Evolutionary conservation across 1,140 invertebrate species (phyloP).

Genomic region (Magallana gigas): DNA sequence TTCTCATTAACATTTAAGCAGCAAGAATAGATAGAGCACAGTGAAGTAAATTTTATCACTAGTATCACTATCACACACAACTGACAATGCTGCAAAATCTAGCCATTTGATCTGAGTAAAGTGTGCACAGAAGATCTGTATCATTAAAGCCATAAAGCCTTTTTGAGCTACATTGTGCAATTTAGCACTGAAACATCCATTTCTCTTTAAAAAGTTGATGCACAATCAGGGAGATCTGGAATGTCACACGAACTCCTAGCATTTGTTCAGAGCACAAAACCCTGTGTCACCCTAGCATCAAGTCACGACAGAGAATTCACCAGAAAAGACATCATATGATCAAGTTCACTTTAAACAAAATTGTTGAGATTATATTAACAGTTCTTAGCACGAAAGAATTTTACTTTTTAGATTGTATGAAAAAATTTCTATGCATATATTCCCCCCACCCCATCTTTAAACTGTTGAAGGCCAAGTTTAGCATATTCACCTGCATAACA

Average conservation of each 20-base stretch:
- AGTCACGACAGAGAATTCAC: too few species aligned
- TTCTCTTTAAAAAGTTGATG: not conserved
- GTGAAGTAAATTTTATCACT: not conserved
- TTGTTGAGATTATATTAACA: too few species aligned
- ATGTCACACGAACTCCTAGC: constrained; percentile 5
- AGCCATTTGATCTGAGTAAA: constrained; percentile 8
- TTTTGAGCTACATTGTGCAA: not conserved
- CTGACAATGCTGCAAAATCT: not conserved
- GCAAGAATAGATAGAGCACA: too few species aligned
- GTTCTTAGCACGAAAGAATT: too few species aligned
- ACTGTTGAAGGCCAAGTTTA: too few species aligned
- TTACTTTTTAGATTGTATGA: too few species aligned
- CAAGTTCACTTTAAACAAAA: too few species aligned
- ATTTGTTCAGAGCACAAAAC: constrained; percentile 10
- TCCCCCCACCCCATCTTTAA: too few species aligned
- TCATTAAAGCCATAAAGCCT: not conserved
- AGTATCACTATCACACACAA: not conserved
- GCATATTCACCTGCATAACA: too few species aligned
- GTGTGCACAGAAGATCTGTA: constrained; percentile 4
- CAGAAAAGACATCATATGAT: too few species aligned
- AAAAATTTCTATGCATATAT: too few species aligned
- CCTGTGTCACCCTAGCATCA: not conserved
- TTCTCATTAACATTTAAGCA: too few species aligned
- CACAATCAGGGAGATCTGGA: not conserved
- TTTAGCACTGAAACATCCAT: not conserved